Base-by-base conservation (phyloP, 2,888 invertebrate genomes). In the Acanthopleura granulata region DNA sequence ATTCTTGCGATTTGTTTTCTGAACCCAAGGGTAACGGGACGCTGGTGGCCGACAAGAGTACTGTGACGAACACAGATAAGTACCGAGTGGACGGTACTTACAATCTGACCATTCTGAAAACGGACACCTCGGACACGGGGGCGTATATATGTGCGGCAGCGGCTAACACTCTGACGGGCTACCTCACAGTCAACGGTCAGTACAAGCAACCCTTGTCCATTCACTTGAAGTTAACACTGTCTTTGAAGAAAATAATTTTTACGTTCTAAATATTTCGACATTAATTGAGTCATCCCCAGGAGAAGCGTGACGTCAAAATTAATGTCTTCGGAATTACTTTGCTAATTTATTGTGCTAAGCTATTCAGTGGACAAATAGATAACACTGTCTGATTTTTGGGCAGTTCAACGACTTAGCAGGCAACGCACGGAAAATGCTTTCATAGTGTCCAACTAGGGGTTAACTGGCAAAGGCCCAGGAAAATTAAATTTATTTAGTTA, bases 31-130 rank as follows among this genome's bases (percentile, higher is more conserved):
- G 27, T 16, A 66, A 66, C 14, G 66, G 66, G 1, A 66, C 66
- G 1, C 6, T 66, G 6, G 25, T 66, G 25, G 66, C 66, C 16
- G 22, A 22, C 29, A 66, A 66, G 27, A 66, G 27, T 66, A 25
- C 29, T 3, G 29, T 22, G 16, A 27, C 29, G 29, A 66, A 66
- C 25, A 27, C 66, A 12, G 14, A 22, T 27, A 66, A 66, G 29
- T 66, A 66, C 66, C 66, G 66, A 18, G 29, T 66, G 25, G 66
- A 66, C 29, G 66, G 66, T 27, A 66, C 66, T 22, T 66, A 27
- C 66, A 66, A 66, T 27, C 29, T 66, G 66, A 66, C 66, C 66
- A 66, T 66, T 66, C 66, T 66, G 9, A 66, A 66, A 66, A 27
- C 29, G 25, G 29, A 22, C 16, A 66, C 15, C 6, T 16, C 22